Evolutionary conservation across 2,888 invertebrate species (phyloP).

Genomic region (Parnassius glacialis): DNA sequence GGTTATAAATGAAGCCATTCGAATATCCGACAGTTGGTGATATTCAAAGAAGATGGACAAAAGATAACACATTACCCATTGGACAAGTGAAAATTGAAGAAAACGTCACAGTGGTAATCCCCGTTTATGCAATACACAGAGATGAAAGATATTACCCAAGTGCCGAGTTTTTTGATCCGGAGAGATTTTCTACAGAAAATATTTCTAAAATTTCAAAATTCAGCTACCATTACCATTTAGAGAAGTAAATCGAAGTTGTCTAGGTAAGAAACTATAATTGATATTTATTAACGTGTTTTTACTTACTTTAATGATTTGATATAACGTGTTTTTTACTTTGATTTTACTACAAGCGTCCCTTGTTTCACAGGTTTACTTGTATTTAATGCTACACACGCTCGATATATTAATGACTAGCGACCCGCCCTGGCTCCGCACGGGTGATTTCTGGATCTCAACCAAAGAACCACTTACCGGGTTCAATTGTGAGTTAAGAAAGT

Average conservation of each 20-base stretch:
- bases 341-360: too few relatives aligned
- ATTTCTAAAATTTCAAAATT: constrained; percentile 45
- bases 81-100: constrained; percentile 43
- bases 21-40: constrained; percentile 64
- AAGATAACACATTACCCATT: constrained; percentile 47
- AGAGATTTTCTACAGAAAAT: constrained; percentile 39
- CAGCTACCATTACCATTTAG: constrained; percentile 72
- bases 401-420: too few relatives aligned
- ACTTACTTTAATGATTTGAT: too few relatives aligned
- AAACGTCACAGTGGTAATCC: constrained; percentile 35
- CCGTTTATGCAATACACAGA: constrained; percentile 37
- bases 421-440: too few relatives aligned
- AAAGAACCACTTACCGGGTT: too few relatives aligned
- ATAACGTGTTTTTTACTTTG: too few relatives aligned
- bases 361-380: too few relatives aligned
- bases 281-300: background rate
- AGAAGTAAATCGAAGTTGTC: constrained; percentile 72
- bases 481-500: too few relatives aligned
- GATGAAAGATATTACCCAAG: constrained; percentile 55
- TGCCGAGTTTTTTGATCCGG: constrained; percentile 41
- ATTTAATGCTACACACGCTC: too few relatives aligned
- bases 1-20: constrained; percentile 59
- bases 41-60: constrained; percentile 50
- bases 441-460: too few relatives aligned
- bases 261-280: constrained; percentile 52